These are phyloP conservation scores for Sebastes nivosus DNA, from an alignment of 2,797 vertebrate genomes.

Conservation along the genomic window DNA sequence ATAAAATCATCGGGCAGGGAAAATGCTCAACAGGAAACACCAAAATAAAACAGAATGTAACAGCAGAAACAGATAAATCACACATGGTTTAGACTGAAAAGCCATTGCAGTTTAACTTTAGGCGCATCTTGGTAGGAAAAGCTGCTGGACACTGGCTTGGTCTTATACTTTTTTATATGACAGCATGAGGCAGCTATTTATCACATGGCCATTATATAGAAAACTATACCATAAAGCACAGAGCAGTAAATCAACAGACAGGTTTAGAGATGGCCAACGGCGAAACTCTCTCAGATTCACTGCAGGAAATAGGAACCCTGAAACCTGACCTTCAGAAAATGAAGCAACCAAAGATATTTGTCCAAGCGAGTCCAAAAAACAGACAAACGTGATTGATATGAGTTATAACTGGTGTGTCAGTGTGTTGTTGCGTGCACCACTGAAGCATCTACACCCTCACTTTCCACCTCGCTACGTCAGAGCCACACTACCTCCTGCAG, in stretches of 20 bases:
- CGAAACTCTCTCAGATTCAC: background rate
- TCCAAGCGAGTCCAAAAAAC: background rate
- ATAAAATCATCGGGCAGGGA: no score
- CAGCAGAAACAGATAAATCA: slow-evolving; percentile 46
- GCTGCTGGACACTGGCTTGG: background rate
- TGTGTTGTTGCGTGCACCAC: background rate
- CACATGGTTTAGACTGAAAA: background rate
- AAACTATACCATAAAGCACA: slow-evolving; percentile 30
- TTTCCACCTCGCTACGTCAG: background rate
- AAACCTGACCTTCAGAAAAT: slow-evolving; percentile 42
- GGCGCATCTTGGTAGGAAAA: background rate
- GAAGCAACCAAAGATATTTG: background rate
- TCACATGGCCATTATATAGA: slow-evolving; percentile 42
- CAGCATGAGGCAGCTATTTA: slow-evolving; percentile 34
- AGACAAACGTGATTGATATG: background rate
- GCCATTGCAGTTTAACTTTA: background rate
- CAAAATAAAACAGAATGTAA: no score
- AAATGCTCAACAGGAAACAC: no score
- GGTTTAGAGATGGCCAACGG: slow-evolving; percentile 32
- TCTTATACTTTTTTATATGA: slow-evolving; percentile 11
- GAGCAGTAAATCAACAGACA: slow-evolving; percentile 48
- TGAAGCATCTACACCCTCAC: background rate
- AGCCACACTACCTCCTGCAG: background rate
- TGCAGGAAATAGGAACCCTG: slow-evolving; percentile 2
- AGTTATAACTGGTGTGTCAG: background rate